Evolutionary conservation across 2,113 vertebrate genomes (phyloP), one percentile per base, ranked within the genome.

Genomic region (Bolborhynchus lineola): DNA sequence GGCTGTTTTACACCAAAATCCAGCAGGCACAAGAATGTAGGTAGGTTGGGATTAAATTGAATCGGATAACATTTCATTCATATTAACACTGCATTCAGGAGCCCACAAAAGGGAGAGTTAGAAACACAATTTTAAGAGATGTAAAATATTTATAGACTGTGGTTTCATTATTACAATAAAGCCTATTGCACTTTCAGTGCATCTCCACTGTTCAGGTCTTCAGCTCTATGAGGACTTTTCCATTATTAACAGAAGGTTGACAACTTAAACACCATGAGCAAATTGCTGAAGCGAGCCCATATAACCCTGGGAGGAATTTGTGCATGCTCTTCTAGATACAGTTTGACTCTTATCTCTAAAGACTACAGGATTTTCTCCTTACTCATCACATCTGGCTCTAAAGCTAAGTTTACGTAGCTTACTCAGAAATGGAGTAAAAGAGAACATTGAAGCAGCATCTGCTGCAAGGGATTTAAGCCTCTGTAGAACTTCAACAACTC

Each of bases 91-190:
- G 42, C 57, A 65, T 92, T 88, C 90, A 91, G 76, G 53, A 97
- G 78, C 76, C 55, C 14, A 57, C 47, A 19, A 69, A 82, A 83
- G 25, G 52, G 57, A 75, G 74, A 92, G 90, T 79, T 90, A 90
- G 89, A 95, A 95, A 93, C 86, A 91, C 37, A 88, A 75, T 95
- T 97, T 97, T 80, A 95, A 92, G 95, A 86, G 47, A 88, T 88
- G 96, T 97, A 90, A 98, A 97, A 97, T 92, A 97, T 98, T 98
- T 97, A 97, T 93, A 84, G 85, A 69, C 82, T 79, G 52, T 0
- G 6, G 75, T 91, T 97, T 97, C 94, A 71, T 29, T 10, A 84
- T 94, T 91, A 93, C 80, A 97, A 83, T 93, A 96, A 97, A 97
- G 95, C 44, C 84, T 94, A 93, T 64, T 95, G 88, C 83, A 82